Percentiles rank a stretch among this genome's conserved stretches.
Conservation (phyloP, 2,797 vertebrate genomes). For the Schizopygopsis malacanthus region DNA sequence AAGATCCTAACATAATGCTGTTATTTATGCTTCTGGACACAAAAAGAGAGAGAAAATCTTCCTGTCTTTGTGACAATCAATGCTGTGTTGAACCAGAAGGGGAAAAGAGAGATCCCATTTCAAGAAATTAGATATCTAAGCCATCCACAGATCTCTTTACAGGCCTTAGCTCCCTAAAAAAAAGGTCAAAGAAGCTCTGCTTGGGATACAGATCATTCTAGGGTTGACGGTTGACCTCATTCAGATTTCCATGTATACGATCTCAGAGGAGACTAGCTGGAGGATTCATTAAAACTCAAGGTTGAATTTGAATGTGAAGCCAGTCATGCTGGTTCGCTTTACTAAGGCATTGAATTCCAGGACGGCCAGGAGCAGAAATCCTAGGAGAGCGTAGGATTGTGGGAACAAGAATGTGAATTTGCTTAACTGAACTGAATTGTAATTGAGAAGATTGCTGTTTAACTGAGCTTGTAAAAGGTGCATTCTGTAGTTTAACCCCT, state of each 20-base stretch:
- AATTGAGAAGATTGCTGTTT: constrained; percentile 25
- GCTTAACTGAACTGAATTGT: constrained; percentile 8
- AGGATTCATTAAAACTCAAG: constrained; percentile 50
- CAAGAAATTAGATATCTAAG: constrained; percentile 56
- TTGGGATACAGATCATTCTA: constrained; percentile 56
- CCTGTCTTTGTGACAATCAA: constrained; percentile 50
- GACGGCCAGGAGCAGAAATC: constrained; percentile 61
- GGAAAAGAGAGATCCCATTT: constrained; percentile 61
- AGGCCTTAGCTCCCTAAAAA: constrained; percentile 42
- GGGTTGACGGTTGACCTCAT: constrained; percentile 49
- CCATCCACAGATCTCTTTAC: constrained; percentile 54
- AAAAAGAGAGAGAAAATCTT: constrained; percentile 3
- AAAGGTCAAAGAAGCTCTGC: constrained; percentile 43
- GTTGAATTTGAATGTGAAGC: constrained; percentile 56
- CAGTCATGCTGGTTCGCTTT: constrained; percentile 62
- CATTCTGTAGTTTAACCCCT: not conserved
- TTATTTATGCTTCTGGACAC: constrained; percentile 15
- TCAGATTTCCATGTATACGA: constrained; percentile 62
- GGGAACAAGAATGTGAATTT: constrained; percentile 15
- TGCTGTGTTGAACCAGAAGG: constrained; percentile 37
- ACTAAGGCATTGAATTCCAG: constrained; percentile 60
- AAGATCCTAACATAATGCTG: constrained; percentile 30
- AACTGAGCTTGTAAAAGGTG: not conserved
- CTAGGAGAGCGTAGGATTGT: constrained; percentile 47
- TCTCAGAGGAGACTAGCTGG: constrained; percentile 49